Conservation (phyloP, 2,888 invertebrate species). For the Scelioninae gen. 1 region DNA sequence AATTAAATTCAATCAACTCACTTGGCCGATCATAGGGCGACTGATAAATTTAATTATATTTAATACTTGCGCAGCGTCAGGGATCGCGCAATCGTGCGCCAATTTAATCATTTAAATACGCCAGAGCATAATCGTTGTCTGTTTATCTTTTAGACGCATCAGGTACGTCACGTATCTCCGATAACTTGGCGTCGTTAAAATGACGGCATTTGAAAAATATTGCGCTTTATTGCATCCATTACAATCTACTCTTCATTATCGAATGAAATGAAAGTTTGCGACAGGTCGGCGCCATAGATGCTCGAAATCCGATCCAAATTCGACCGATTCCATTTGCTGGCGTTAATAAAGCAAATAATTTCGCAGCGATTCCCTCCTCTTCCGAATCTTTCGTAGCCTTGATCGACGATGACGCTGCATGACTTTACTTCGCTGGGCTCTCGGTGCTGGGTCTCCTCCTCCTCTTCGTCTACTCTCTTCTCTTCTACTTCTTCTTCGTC, state of each 20-base stretch:
- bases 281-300: too few relatives aligned
- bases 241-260: constrained; percentile 11
- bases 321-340: constrained; percentile 33
- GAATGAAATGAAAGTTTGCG: not conserved
- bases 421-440: too few relatives aligned
- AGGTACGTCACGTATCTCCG: constrained; percentile 39
- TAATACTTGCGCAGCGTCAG: constrained; percentile 8
- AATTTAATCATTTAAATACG: constrained; percentile 52
- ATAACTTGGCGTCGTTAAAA: constrained; percentile 36
- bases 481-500: constrained; percentile 69
- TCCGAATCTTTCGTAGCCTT: constrained; percentile 58
- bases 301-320: too few relatives aligned
- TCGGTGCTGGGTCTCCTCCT: too few relatives aligned
- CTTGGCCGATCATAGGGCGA: constrained; percentile 6
- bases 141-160: constrained; percentile 27
- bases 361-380: constrained; percentile 45
- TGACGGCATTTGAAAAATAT: not conserved
- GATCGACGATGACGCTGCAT: constrained; percentile 76
- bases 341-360: constrained; percentile 63
- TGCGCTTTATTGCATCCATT: constrained; percentile 17
- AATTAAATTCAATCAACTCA: constrained; percentile 57
- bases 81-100: not conserved
- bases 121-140: constrained; percentile 33
- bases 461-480: constrained; percentile 62
- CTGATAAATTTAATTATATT: constrained; percentile 31